phyloP scores from a whole-genome alignment of 1,140 invertebrate genomes.

The Batillaria attramentaria region DNA sequence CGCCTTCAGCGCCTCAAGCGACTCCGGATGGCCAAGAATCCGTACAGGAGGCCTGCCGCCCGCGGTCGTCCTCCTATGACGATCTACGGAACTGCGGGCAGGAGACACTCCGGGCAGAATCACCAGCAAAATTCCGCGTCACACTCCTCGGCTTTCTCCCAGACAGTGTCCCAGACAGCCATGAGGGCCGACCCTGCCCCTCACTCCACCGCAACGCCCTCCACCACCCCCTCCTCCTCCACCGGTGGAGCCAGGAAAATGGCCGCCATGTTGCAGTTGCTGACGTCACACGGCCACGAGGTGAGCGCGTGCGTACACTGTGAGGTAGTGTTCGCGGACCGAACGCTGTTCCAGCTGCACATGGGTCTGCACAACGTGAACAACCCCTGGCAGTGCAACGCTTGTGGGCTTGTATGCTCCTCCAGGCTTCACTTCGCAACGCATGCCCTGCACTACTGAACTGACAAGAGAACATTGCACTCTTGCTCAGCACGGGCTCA shows the following conservation, averaged over 20 bases:
- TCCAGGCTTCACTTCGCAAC: conserved; percentile 98
- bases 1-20: conserved; percentile 14
- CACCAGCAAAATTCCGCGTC: neutral
- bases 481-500: too few relatives aligned
- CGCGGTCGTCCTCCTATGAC: conserved; percentile 28
- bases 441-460: conserved; percentile 76
- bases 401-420: conserved; percentile 93
- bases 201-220: neutral
- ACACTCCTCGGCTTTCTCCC: neutral
- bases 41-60: conserved; percentile 22
- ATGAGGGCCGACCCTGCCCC: neutral
- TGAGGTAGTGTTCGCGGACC: conserved; percentile 94
- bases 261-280: conserved; percentile 17
- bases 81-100: neutral
- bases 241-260: neutral
- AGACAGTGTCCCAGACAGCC: neutral
- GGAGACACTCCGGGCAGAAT: neutral
- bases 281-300: conserved; percentile 27
- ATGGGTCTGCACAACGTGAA: conserved; percentile 97
- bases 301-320: conserved; percentile 78
- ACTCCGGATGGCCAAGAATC: neutral
- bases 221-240: neutral
- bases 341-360: conserved; percentile 95
- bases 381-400: conserved; percentile 98
- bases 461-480: too few relatives aligned